Evolutionary conservation across 1,140 invertebrate species (phyloP), one percentile per base, ranked within the genome.

Genomic region (Druon quercuslanigerum): DNA sequence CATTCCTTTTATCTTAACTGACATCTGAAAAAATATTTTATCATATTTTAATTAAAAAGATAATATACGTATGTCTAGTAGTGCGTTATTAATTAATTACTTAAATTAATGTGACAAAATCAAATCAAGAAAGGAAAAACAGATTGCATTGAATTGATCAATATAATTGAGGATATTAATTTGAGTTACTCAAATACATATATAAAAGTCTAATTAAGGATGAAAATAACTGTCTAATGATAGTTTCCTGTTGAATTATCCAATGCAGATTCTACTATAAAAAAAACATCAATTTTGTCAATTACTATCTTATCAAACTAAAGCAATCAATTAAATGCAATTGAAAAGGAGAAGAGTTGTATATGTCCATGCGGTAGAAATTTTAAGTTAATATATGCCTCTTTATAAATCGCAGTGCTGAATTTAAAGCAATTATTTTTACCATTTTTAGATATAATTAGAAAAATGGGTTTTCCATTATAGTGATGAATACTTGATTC

Each of bases 251-350:
- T 46, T 8, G n/a, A 54, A 54, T 54, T 4, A n/a, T 54, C 7
- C 8, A 17, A 54, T 54, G 0, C 17, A 54, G 9, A 9, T 46
- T 46, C 7, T 46, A 11, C 9, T 9, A 46, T 11, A 17, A 17
- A 17, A 19, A 3, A 40, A 66, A 33, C 7, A 5, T 66, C 33
- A 14, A 33, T 13, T 19, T 33, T 14, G 25, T 66, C 1, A 66
- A 66, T 66, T 14, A 40, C 9, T 66, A 3, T 25, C 25, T 25
- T 25, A 25, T 25, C 3, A 33, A 40, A 40, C 25, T 66, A 40
- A 66, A 3, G 40, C 5, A 66, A 66, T 66, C 57, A 66, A 66
- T 40, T 40, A 66, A 66, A 66, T 66, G 57, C n/a, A 66, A 66
- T 46, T 66, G 25, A 40, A 33, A 33, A 66, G 16, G n/a, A 66